Conservation (phyloP, 2,888 invertebrate species). For the Apodemia zela region DNA sequence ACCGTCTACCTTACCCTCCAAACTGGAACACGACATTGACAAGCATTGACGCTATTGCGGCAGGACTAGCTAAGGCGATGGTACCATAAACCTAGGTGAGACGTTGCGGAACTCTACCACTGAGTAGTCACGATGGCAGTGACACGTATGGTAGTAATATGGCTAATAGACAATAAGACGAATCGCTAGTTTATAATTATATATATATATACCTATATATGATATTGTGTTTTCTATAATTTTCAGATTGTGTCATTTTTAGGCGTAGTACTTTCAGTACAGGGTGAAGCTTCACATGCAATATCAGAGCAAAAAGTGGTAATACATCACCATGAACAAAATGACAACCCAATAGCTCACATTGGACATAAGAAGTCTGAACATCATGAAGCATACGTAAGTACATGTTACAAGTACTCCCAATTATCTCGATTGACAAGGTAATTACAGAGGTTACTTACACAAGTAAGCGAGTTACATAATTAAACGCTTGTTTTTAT, state of each 20-base stretch:
- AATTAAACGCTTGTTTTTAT: background rate
- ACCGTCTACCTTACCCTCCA: too few species aligned
- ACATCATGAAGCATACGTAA: conserved; percentile 31
- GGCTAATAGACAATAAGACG: background rate
- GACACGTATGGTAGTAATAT: too few species aligned
- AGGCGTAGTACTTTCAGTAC: conserved; percentile 26
- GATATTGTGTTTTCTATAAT: background rate
- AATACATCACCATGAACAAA: conserved; percentile 26
- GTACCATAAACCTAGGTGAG: too few species aligned
- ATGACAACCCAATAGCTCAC: conserved; percentile 11
- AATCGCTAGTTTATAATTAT: too few species aligned
- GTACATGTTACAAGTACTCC: conserved; percentile 3
- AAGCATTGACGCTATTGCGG: too few species aligned
- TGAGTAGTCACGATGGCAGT: too few species aligned
- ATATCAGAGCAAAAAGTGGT: conserved; percentile 31
- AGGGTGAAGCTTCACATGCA: conserved; percentile 27
- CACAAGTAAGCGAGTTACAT: background rate
- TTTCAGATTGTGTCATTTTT: conserved; percentile 27
- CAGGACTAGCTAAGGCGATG: too few species aligned
- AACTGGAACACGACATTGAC: too few species aligned
- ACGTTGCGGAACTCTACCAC: too few species aligned
- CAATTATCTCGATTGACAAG: conserved; percentile 6
- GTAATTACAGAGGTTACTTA: background rate
- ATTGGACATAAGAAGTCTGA: conserved; percentile 24
- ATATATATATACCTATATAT: too few species aligned